Conservation (phyloP, 2,797 vertebrate genomes). For the Argya squamiceps region DNA sequence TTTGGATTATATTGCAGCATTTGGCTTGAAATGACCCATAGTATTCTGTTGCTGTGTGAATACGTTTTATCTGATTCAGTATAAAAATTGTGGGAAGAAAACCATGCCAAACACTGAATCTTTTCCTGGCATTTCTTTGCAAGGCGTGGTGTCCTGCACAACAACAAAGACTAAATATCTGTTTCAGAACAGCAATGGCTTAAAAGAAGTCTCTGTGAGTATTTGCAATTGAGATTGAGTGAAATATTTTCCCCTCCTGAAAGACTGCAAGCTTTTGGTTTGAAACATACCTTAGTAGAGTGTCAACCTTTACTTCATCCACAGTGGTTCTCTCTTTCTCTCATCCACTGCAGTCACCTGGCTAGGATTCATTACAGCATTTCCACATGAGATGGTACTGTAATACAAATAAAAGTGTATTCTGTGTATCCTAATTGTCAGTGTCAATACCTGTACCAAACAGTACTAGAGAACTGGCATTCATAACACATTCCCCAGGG, state of each 20-base stretch:
- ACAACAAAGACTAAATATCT: not conserved
- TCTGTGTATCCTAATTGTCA: not conserved
- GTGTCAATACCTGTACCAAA: not conserved
- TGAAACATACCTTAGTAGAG: not conserved
- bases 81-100: not conserved
- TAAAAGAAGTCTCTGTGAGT: not conserved
- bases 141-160: not conserved
- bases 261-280: not conserved
- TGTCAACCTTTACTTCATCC: not conserved
- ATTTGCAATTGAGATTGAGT: not conserved
- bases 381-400: not conserved
- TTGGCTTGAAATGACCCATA: not conserved
- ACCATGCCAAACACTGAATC: not conserved
- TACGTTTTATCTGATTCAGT: not conserved
- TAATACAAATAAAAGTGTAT: not conserved
- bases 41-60: not conserved
- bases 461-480: not conserved
- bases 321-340: not conserved
- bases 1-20: not conserved
- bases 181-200: not conserved
- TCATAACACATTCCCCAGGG: not conserved
- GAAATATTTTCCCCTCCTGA: not conserved
- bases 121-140: conserved; percentile 10
- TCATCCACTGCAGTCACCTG: not conserved
- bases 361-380: not conserved